A percentile compares a stretch with the other conserved stretches of the same genome.
These are phyloP conservation scores for Papilio glaucus DNA, from an alignment of 1,140 invertebrate genomes.

Conservation along the genomic window DNA sequence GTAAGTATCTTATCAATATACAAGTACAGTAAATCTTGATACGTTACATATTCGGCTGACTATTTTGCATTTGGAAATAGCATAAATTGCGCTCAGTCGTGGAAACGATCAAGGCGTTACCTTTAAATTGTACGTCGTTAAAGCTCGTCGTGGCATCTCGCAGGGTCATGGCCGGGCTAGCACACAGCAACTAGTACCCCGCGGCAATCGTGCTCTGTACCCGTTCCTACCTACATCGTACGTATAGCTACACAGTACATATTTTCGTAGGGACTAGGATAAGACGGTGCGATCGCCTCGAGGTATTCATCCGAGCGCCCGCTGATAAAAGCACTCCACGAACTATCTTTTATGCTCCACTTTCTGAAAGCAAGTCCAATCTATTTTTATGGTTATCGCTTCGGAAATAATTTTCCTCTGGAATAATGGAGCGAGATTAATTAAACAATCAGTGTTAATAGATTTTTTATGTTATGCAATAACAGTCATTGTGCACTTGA, in stretches of 20 bases:
- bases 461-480: background rate
- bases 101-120: constrained; percentile 25
- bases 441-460: constrained; percentile 23
- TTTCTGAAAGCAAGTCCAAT: constrained; percentile 45
- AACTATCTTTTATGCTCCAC: constrained; percentile 50
- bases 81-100: constrained; percentile 18
- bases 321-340: constrained; percentile 50
- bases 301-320: constrained; percentile 46
- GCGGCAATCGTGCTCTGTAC: constrained; percentile 37
- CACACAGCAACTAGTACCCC: constrained; percentile 31
- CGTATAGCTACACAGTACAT: constrained; percentile 7
- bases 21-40: constrained; percentile 11
- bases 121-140: constrained; percentile 39
- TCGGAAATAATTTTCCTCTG: constrained; percentile 28
- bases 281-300: constrained; percentile 41
- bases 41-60: too few species aligned
- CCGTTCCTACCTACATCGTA: constrained; percentile 36
- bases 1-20: background rate
- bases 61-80: constrained; percentile 4
- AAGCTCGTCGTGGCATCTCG: constrained; percentile 37
- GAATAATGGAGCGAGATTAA: constrained; percentile 23
- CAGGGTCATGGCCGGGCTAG: constrained; percentile 44
- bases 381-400: constrained; percentile 45
- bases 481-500: background rate
- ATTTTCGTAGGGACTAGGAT: constrained; percentile 27